Percentiles rank a stretch among this genome's conserved stretches.
Conservation (phyloP, 2,113 vertebrate genomes). For the Vanacampus margaritifer region DNA sequence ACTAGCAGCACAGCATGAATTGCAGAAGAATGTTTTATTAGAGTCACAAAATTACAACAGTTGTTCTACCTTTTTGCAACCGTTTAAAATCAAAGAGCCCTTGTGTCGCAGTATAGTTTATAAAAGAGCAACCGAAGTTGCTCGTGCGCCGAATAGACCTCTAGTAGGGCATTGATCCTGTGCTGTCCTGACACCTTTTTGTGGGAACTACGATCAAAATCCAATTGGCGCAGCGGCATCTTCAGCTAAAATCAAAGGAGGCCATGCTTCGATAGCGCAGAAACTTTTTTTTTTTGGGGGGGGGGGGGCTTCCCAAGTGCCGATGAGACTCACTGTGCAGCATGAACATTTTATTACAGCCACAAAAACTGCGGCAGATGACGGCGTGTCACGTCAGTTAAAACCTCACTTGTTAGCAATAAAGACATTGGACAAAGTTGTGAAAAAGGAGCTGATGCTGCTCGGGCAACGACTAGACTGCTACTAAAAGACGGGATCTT, state of each 20-base stretch:
- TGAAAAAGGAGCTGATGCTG: too few relatives aligned
- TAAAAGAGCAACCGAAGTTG: not conserved
- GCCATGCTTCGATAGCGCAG: not conserved
- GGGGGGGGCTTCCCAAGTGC: too few relatives aligned
- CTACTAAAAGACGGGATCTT: too few relatives aligned
- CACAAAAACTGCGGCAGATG: not conserved
- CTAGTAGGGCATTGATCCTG: not conserved
- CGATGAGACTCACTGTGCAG: not conserved
- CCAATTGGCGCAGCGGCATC: not conserved
- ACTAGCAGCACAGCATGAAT: not conserved
- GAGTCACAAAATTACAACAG: not conserved
- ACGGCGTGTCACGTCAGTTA: too few relatives aligned
- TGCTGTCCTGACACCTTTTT: not conserved
- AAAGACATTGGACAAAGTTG: too few relatives aligned
- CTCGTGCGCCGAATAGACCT: not conserved
- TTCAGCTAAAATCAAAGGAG: not conserved
- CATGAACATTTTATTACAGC: not conserved
- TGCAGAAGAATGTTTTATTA: not conserved
- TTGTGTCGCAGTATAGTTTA: not conserved
- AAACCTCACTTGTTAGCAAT: too few relatives aligned
- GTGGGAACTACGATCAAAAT: not conserved
- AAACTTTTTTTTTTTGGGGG: too few relatives aligned
- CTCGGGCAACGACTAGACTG: too few relatives aligned
- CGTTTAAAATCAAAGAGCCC: not conserved
- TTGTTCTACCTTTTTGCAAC: not conserved